These are phyloP conservation scores for Agrotis clavis DNA, from an alignment of 2,888 invertebrate species.

Conservation along the genomic window DNA sequence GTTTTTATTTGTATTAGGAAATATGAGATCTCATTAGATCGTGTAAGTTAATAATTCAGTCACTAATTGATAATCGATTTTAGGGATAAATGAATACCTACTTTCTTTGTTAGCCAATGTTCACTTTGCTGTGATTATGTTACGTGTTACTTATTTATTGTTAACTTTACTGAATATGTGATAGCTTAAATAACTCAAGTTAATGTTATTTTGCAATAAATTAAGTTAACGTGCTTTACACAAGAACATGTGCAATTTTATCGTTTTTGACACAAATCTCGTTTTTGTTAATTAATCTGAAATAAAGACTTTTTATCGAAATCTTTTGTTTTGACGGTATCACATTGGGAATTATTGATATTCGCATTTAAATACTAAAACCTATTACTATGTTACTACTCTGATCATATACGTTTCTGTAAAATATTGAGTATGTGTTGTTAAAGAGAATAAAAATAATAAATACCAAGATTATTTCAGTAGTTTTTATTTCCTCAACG, in stretches of 20 bases:
- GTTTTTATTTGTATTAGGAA: slow-evolving; percentile 88
- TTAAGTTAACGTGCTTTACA: slow-evolving; percentile 80
- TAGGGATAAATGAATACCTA: slow-evolving; percentile 84
- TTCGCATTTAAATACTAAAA: slow-evolving; percentile 88
- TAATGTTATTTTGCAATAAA: slow-evolving; percentile 85
- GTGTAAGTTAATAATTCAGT: slow-evolving; percentile 88
- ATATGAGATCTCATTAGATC: slow-evolving; percentile 90
- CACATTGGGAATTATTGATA: slow-evolving; percentile 81
- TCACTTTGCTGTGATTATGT: slow-evolving; percentile 90
- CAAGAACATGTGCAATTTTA: slow-evolving; percentile 76
- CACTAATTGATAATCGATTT: slow-evolving; percentile 90
- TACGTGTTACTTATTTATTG: slow-evolving; percentile 90
- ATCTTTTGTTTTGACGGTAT: slow-evolving; percentile 68
- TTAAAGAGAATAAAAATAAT: slow-evolving; percentile 91
- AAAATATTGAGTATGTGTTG: slow-evolving; percentile 92
- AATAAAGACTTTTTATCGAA: slow-evolving; percentile 69
- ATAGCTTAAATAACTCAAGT: slow-evolving; percentile 86
- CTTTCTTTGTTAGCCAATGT: slow-evolving; percentile 91
- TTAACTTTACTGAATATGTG: slow-evolving; percentile 86
- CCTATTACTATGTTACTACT: slow-evolving; percentile 89
- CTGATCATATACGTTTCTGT: slow-evolving; percentile 92
- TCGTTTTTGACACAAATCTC: slow-evolving; percentile 65
- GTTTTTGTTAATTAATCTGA: slow-evolving; percentile 73
- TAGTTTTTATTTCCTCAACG: slow-evolving; percentile 66
- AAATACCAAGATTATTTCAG: slow-evolving; percentile 84